Evolutionary conservation across 1,140 invertebrate species (phyloP), one percentile per base, ranked within the genome.

Genomic region (Marisa cornuarietis): DNA sequence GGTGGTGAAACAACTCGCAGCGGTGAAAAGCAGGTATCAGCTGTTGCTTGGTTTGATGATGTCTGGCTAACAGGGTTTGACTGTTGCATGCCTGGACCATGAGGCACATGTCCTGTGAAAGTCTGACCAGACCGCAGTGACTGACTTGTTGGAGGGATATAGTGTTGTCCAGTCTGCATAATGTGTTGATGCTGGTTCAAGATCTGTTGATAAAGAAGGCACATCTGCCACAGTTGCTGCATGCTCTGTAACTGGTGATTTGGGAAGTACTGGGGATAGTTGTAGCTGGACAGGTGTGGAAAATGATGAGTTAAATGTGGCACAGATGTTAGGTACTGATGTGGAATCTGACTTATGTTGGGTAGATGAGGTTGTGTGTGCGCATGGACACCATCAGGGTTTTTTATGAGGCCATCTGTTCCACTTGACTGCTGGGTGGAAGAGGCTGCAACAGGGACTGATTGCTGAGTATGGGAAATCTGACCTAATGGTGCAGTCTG

Each of bases 1-100:
- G 84, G 83, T 62, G 82, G 84, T 22, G 81, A 81, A 49, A 74
- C 42, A 31, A 76, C 54, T 54, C 71, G 31, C 42, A 78, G 61
- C 20, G 62, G 54, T 16, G 76, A 26, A 69, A 49, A 54, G 71
- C 58, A n/a, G 24, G 52, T 61, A 6, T 51, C 20, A 63, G 31
- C 51, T 16, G 22, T 52, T 58, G n/a, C 78, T 72, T 79, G 69
- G n/a, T 52, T n/a, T 72, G 58, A 20, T 31, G 78, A n/a, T 72
- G 31, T 18, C n/a, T 76, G 73, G 42, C 42, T 78, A 72, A 69
- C 68, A 72, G 66, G 16, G 42, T 71, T 65, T 62, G 74, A 74
- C 49, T 79, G 78, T 22, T 83, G 80, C n/a, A 71, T 63, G 51
- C 49, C 51, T 13, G 22, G 20, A 65, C 65, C 69, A n/a, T 75